Conservation (phyloP, 37 sponge, comb jelly and placozoan genomes). For the Diacarnus erythraeanus region DNA sequence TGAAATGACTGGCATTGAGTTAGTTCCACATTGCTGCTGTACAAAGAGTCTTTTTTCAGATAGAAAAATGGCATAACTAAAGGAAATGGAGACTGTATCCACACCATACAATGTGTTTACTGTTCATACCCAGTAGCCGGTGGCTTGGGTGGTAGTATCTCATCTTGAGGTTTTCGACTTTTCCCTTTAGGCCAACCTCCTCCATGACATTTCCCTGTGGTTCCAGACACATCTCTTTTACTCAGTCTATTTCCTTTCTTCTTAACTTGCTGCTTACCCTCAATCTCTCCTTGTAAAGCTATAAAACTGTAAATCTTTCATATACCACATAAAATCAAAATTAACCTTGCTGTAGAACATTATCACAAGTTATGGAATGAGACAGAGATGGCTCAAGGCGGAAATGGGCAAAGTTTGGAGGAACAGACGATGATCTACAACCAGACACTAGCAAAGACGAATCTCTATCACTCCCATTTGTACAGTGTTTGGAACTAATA, state of each 20-base stretch:
- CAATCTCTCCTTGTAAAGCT: too few relatives aligned
- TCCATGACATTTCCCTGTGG: neutral
- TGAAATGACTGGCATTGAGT: constrained; percentile 35
- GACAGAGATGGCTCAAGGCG: neutral
- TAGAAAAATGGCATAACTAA: constrained; percentile 32
- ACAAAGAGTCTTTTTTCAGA: constrained; percentile 24
- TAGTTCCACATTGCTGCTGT: constrained; percentile 3
- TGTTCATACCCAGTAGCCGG: constrained; percentile 33
- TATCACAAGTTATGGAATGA: too few relatives aligned
- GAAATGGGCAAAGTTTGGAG: neutral
- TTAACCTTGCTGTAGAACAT: too few relatives aligned
- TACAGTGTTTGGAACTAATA: neutral
- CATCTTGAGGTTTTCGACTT: constrained; percentile 5
- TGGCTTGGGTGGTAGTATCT: constrained; percentile 22
- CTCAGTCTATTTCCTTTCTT: neutral
- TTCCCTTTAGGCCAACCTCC: constrained; percentile 57
- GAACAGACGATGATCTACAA: neutral
- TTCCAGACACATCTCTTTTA: neutral
- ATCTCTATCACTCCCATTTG: neutral
- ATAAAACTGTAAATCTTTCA: too few relatives aligned
- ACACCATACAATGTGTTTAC: neutral
- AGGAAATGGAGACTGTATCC: neutral
- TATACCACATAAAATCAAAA: too few relatives aligned
- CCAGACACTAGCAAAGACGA: neutral
- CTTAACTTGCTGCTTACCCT: neutral